A percentile compares a stretch with the other conserved stretches of the same genome.
phyloP scores from a whole-genome alignment of 2,797 vertebrate species.

The Sphaeramia orbicularis region DNA sequence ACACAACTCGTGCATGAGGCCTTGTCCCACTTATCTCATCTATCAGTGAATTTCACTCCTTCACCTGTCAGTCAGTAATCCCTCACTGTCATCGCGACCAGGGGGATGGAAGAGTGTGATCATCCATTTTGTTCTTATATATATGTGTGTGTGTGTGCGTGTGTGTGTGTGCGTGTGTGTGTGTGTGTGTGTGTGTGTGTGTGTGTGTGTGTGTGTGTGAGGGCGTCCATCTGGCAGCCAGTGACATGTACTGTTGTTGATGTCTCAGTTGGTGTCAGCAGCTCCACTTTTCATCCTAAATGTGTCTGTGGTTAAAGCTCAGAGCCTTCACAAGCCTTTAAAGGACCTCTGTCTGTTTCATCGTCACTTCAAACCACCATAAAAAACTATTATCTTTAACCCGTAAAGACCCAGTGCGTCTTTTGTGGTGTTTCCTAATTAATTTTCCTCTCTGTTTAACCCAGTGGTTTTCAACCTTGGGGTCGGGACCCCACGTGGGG shows the following conservation, averaged over 20 bases:
- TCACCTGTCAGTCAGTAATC: slow-evolving; percentile 68
- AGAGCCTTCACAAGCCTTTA: slow-evolving; percentile 32
- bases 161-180: slow-evolving; percentile 20
- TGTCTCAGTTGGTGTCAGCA: slow-evolving; percentile 77
- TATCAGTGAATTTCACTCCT: slow-evolving; percentile 69
- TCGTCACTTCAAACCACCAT: slow-evolving; percentile 2
- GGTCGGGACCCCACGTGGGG: too few relatives aligned
- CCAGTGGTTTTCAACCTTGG: too few relatives aligned
- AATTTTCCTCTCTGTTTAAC: too few relatives aligned
- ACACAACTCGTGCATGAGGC: slow-evolving; percentile 28
- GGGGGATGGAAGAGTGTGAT: slow-evolving; percentile 47
- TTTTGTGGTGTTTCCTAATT: too few relatives aligned
- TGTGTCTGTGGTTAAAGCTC: slow-evolving; percentile 53
- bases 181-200: slow-evolving; percentile 17
- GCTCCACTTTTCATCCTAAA: slow-evolving; percentile 75
- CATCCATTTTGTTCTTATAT: slow-evolving; percentile 55
- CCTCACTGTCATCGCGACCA: slow-evolving; percentile 60
- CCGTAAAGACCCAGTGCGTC: too few relatives aligned
- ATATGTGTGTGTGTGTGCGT: slow-evolving; percentile 18
- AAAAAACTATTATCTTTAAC: neutral
- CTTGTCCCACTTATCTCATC: slow-evolving; percentile 68
- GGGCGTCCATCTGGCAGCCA: slow-evolving; percentile 54
- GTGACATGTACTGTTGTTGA: slow-evolving; percentile 70
- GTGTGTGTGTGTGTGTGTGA: slow-evolving; percentile 18
- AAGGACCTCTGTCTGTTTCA: slow-evolving; percentile 28